Evolutionary conservation across 2,113 vertebrate genomes (phyloP).

Genomic region (Oreochromis aureus): DNA sequence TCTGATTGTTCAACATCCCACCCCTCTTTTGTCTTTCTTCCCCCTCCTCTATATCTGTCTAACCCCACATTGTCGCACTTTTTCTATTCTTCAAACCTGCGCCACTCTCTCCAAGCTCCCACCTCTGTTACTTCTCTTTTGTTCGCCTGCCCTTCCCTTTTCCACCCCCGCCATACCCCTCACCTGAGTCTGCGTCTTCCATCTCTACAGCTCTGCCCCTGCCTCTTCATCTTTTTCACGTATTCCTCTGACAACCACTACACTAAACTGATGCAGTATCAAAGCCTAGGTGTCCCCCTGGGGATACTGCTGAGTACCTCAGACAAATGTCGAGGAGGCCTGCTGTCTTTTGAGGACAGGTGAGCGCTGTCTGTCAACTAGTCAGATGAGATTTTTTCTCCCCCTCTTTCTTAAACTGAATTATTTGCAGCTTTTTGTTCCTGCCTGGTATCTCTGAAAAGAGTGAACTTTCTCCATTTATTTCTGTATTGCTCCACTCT

Average conservation of each 20-base stretch:
- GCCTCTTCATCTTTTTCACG: background rate
- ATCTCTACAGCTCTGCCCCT: background rate
- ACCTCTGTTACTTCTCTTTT: background rate
- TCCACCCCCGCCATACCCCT: background rate
- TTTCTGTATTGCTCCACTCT: conserved; percentile 1
- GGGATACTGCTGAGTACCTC: conserved; percentile 26
- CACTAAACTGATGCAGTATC: conserved; percentile 37
- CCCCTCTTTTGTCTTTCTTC: background rate
- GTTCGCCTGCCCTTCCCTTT: background rate
- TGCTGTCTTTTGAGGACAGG: conserved; percentile 44
- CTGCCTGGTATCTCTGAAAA: background rate
- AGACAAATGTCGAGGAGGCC: conserved; percentile 49
- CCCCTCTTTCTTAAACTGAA: background rate
- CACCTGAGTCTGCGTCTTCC: background rate
- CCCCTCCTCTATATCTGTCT: background rate
- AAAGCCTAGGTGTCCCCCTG: conserved; percentile 25
- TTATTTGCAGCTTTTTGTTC: conserved; percentile 15
- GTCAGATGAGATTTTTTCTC: background rate
- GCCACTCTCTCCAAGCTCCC: background rate
- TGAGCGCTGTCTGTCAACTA: conserved; percentile 34
- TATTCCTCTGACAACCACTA: conserved; percentile 26
- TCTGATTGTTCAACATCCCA: background rate
- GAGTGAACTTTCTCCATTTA: conserved; percentile 20
- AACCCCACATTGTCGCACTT: background rate
- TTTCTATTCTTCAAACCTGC: background rate